Conservation (phyloP, 2,797 vertebrate species). For the Sebastes taczanowskii region DNA sequence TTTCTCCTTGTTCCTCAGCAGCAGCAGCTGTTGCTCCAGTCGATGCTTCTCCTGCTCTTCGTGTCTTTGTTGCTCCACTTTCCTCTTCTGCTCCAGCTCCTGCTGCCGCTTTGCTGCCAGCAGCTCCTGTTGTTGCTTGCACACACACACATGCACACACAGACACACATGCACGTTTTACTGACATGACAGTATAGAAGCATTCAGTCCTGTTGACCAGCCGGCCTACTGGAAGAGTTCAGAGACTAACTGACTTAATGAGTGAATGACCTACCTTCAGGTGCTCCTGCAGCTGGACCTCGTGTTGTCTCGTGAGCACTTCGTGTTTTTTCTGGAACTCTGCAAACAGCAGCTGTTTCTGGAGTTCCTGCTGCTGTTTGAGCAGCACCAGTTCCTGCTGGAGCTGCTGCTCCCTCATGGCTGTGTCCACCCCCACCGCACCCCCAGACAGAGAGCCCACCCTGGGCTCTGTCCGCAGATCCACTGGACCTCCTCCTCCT, state of each 20-base stretch:
- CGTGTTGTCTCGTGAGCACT: slow-evolving; percentile 93
- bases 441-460: slow-evolving; percentile 65
- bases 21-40: slow-evolving; percentile 90
- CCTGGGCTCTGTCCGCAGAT: slow-evolving; percentile 86
- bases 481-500: slow-evolving; percentile 84
- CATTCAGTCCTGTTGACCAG: neutral
- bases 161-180: slow-evolving; percentile 16
- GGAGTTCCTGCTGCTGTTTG: slow-evolving; percentile 96
- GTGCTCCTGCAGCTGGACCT: slow-evolving; percentile 95
- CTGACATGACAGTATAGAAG: neutral
- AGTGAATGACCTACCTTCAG: slow-evolving; percentile 85
- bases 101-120: slow-evolving; percentile 92
- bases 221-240: neutral
- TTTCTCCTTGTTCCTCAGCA: slow-evolving; percentile 80
- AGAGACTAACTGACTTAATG: neutral
- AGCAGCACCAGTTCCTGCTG: slow-evolving; percentile 92
- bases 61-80: slow-evolving; percentile 90
- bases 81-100: slow-evolving; percentile 94
- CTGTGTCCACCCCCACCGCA: slow-evolving; percentile 78
- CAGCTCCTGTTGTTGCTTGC: slow-evolving; percentile 95
- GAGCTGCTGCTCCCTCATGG: slow-evolving; percentile 89
- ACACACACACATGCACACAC: slow-evolving; percentile 32
- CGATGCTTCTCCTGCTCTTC: slow-evolving; percentile 95
- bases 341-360: slow-evolving; percentile 96
- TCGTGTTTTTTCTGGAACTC: slow-evolving; percentile 98